These are phyloP conservation scores for Larimichthys crocea DNA, from an alignment of 2,113 vertebrate species.

Conservation along the genomic window DNA sequence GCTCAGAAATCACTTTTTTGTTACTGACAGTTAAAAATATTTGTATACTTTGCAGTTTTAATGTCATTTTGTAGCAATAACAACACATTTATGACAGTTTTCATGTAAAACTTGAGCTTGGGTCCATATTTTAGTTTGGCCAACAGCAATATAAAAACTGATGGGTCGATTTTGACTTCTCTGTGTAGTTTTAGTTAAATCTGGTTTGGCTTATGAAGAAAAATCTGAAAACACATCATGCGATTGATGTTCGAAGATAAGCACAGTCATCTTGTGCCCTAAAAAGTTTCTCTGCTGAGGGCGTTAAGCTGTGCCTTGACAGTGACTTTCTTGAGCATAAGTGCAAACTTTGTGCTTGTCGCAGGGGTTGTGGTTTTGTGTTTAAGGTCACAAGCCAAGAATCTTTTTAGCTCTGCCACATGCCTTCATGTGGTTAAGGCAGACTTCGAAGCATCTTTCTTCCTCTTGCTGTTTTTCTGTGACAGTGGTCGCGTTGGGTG, in stretches of 20 bases:
- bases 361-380: background rate
- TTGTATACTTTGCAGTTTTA: background rate
- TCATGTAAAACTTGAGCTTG: too few species aligned
- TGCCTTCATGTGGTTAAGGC: background rate
- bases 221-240: background rate
- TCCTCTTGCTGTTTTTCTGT: background rate
- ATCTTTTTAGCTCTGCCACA: accelerated
- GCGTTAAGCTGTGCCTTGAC: background rate
- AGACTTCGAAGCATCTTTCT: background rate
- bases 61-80: background rate
- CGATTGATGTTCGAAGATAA: background rate
- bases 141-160: too few species aligned
- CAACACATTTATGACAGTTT: background rate
- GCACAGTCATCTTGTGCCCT: background rate
- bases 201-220: background rate
- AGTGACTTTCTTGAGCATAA: background rate
- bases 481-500: background rate
- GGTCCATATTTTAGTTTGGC: too few species aligned
- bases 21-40: too few species aligned
- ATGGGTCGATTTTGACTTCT: too few species aligned
- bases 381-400: background rate
- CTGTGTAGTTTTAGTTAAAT: background rate
- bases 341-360: background rate
- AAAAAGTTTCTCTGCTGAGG: background rate
- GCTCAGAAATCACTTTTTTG: background rate